Evolutionary conservation across 2,113 vertebrate species (phyloP), one percentile per base, ranked within the genome.

Genomic region (Chamaea fasciata): DNA sequence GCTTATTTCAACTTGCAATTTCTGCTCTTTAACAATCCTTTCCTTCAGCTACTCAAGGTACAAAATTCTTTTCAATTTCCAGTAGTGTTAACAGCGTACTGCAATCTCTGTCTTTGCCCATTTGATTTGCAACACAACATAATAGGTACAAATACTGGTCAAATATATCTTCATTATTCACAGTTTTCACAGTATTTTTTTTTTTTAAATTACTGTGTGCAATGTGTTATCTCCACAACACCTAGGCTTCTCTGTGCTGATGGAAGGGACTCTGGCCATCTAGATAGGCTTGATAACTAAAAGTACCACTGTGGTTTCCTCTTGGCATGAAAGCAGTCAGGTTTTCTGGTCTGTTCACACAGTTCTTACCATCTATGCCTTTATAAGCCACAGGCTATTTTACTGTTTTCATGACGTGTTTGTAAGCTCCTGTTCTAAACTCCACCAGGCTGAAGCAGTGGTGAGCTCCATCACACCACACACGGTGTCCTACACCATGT

Each of bases 401-500:
- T 15, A 12, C 3, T 49, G 5, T 63, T 85, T 59, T 44, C 11
- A 13, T 33, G 23, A 4, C 1, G 31, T 49, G 30, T n/a, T 68
- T 71, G 17, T 11, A 37, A 31, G 42, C 21, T 59, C 78, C 59
- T 20, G 8, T 20, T 74, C 27, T 4, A 19, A 31, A 23, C 37
- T 62, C n/a, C 14, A 33, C 5, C 20, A 46, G 11, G 63, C 37
- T 69, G 37, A 68, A 35, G 9, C 0, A 35, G 7, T 14, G 0
- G 9, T 15, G 14, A 78, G 30, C 14, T 31, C 15, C 63, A 14
- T 12, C 37, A 41, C 9, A 75, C 0, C 9, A n/a, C 19, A 26
- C 9, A 8, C 1, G 11, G 1, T 3, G 7, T 30, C 55, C 42
- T 55, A 31, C 23, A 12, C 21, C 19, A 2, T 1, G 7, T 37